phyloP scores from a whole-genome alignment of 2,797 vertebrate genomes.

The Toxotes lorentzi region DNA sequence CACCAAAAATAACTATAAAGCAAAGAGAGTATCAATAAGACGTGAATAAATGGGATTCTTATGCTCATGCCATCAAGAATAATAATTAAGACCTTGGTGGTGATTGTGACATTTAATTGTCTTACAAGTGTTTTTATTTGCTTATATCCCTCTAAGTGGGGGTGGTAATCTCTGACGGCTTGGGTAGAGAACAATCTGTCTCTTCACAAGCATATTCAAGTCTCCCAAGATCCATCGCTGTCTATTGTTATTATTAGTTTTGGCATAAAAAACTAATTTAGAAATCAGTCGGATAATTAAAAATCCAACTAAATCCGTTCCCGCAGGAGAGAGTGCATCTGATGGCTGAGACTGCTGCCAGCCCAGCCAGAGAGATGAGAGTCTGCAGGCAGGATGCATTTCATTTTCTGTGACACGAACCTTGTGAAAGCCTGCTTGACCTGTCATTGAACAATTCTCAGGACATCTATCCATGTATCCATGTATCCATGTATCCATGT shows the following conservation, averaged over 20 bases:
- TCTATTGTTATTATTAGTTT: conserved; percentile 84
- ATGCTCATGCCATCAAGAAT: neutral
- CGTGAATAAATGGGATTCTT: neutral
- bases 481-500: conserved; percentile 11
- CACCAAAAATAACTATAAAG: neutral
- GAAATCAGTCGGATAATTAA: conserved; percentile 81
- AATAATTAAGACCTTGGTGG: conserved; percentile 48
- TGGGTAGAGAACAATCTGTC: conserved; percentile 62
- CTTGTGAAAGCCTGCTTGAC: neutral
- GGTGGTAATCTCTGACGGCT: conserved; percentile 54
- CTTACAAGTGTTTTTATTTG: conserved; percentile 70
- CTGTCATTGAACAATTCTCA: no score
- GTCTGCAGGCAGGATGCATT: conserved; percentile 35
- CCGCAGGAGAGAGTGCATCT: conserved; percentile 39
- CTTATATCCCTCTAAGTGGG: conserved; percentile 36
- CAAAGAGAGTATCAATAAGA: neutral
- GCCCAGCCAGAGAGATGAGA: conserved; percentile 31
- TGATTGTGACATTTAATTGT: conserved; percentile 65
- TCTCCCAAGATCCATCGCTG: conserved; percentile 78
- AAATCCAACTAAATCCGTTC: conserved; percentile 72
- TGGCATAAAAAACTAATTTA: conserved; percentile 77
- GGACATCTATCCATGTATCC: neutral
- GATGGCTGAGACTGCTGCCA: conserved; percentile 40
- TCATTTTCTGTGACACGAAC: conserved; percentile 36
- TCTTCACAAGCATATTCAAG: conserved; percentile 63